Percentiles rank a stretch among this genome's conserved stretches.
phyloP scores from a whole-genome alignment of 2,888 invertebrate species.

The Leptinotarsa rubiginosa region DNA sequence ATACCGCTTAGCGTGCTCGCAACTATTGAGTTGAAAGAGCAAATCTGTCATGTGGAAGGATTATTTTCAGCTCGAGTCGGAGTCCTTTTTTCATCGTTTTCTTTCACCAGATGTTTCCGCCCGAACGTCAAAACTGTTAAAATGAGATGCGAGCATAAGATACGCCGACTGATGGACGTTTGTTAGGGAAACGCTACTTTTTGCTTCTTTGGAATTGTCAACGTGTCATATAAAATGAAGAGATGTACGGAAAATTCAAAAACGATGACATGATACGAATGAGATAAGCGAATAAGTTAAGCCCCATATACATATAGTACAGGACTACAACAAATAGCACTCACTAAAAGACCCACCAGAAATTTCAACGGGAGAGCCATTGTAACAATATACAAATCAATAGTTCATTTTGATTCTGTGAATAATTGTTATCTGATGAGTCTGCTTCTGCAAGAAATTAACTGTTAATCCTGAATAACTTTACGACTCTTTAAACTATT shows the following conservation, averaged over 20 bases:
- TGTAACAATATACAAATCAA: no score
- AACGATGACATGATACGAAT: not conserved
- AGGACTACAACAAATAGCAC: no score
- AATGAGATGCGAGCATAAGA: conserved; percentile 18
- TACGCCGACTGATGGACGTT: conserved; percentile 6
- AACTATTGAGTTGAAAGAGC: not conserved
- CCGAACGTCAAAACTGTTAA: conserved; percentile 21
- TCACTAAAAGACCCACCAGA: no score
- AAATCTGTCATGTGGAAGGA: conserved; percentile 16
- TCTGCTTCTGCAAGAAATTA: no score
- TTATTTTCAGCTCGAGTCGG: not conserved
- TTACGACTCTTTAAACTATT: no score
- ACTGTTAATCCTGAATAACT: no score
- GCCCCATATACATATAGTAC: no score
- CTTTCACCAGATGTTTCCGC: conserved; percentile 28
- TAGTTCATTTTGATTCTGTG: no score
- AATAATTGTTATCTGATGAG: no score
- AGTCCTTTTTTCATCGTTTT: not conserved
- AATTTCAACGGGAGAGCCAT: no score
- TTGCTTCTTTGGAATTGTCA: conserved; percentile 20
- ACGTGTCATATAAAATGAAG: conserved; percentile 15
- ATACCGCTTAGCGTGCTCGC: not conserved
- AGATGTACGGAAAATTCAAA: not conserved
- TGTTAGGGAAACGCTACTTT: conserved; percentile 17
- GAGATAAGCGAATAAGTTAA: not conserved